phyloP scores from a whole-genome alignment of 2,888 invertebrate genomes.

The Andrena flavipes region DNA sequence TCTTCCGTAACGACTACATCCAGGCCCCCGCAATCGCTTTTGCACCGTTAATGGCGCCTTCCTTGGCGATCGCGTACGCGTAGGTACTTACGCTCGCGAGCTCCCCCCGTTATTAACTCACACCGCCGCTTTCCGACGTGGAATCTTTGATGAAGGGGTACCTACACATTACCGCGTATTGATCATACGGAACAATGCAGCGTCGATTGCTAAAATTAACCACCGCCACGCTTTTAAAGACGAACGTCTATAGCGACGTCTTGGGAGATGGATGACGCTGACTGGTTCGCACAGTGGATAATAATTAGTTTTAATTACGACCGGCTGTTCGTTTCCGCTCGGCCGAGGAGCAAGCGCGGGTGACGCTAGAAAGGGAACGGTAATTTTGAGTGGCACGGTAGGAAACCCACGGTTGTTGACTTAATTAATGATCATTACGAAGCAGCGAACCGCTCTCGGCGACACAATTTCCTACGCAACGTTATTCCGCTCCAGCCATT shows the following conservation, averaged over 20 bases:
- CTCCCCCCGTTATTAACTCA: slow-evolving; percentile 5
- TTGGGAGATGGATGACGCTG: too few relatives aligned
- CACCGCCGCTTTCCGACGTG: slow-evolving; percentile 33
- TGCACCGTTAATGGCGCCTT: slow-evolving; percentile 7
- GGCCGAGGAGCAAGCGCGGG: neutral
- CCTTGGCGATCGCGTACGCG: neutral
- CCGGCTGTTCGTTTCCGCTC: neutral
- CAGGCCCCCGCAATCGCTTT: neutral
- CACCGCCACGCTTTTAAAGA: slow-evolving; percentile 50
- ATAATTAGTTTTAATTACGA: slow-evolving; percentile 44
- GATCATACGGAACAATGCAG: slow-evolving; percentile 60
- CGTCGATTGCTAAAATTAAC: slow-evolving; percentile 70
- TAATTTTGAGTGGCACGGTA: slow-evolving; percentile 29
- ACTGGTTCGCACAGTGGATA: slow-evolving; percentile 1
- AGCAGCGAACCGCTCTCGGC: neutral
- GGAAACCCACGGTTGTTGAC: slow-evolving; percentile 50
- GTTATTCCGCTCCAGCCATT: neutral
- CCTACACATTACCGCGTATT: slow-evolving; percentile 44
- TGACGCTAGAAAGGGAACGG: slow-evolving; percentile 6
- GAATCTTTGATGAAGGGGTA: slow-evolving; percentile 51
- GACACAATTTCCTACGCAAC: slow-evolving; percentile 28
- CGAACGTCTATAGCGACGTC: slow-evolving; percentile 29
- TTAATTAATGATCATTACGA: slow-evolving; percentile 58
- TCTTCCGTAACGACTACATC: neutral
- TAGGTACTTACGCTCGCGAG: neutral